Base-by-base conservation (phyloP, 2,888 invertebrate species). In the Dione vanillae region DNA sequence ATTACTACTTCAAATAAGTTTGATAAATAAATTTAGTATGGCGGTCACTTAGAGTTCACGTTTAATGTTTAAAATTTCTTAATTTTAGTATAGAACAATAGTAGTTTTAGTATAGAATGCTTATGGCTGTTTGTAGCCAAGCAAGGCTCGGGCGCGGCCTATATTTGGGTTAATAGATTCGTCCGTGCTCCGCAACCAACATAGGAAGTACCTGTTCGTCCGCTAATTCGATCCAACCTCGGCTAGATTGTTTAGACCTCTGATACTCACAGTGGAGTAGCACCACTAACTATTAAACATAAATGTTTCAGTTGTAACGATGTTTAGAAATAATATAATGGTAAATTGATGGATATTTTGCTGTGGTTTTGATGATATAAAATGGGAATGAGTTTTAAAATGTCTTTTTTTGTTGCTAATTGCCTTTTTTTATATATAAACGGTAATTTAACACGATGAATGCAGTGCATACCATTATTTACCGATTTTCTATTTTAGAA, bases 131-230 rank as follows among this genome's bases (percentile, higher is more conserved):
- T n/a, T n/a, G 78, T 79, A 80, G 78, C 82, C 84, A 84, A 84
- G 88, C 85, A 82, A 86, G 83, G 80, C 81, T 83, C 87, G 89
- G 91, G 91, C 86, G 91, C 83, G 92, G 91, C 89, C 89, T 92
- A 90, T 91, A 92, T 93, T 91, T 92, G 91, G 93, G 93, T 92
- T 92, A 93, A 92, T 93, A 87, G 92, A 90, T 91, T 90, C 92
- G 91, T 92, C 93, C 93, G 91, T 87, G 83, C 85, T 69, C 83
- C 81, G 87, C 81, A 80, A 83, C 83, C 84, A 85, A 79, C 84
- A 90, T 90, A 85, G 92, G 92, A 92, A 91, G 92, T 92, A 90
- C 89, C 90, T 87, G 91, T 90, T 82, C 81, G 80, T 80, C 80
- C 84, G 88, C 81, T 80, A 78, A 74, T 75, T 74, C 71, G 69